A percentile compares a stretch with the other conserved stretches of the same genome.
These are phyloP conservation scores for Amiota communis DNA, from an alignment of 2,888 invertebrate species.

Conservation along the genomic window DNA sequence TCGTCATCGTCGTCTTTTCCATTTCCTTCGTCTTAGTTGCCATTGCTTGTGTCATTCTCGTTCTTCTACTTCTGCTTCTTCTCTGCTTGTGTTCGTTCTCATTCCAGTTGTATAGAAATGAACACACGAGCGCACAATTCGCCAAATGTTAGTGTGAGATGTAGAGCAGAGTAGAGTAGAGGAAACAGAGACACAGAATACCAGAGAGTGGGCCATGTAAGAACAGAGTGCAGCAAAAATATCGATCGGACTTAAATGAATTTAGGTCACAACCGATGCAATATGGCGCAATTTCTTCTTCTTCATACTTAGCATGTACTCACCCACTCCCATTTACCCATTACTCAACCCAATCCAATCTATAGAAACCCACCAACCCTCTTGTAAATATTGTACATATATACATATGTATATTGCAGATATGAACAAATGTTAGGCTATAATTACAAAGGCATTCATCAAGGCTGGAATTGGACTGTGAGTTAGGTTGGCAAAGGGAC, in stretches of 20 bases:
- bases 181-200: no score
- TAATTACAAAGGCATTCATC: no score
- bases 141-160: no score
- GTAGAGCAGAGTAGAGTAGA: no score
- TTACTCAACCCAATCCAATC: background rate
- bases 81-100: background rate
- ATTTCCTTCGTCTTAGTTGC: background rate
- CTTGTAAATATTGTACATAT: background rate
- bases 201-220: constrained; percentile 17
- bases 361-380: background rate
- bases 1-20: background rate
- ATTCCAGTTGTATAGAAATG: background rate
- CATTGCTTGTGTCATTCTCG: background rate
- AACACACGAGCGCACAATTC: no score
- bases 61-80: background rate
- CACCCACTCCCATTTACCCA: constrained; percentile 7
- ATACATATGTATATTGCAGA: background rate
- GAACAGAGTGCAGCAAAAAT: constrained; percentile 50
- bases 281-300: constrained; percentile 23
- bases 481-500: no score
- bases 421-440: background rate
- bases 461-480: no score
- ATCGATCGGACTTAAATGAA: constrained; percentile 65
- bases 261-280: constrained; percentile 54
- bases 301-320: constrained; percentile 1